These are phyloP conservation scores for Cuniculus paca DNA, from an alignment of 2,797 vertebrate genomes.

Conservation along the genomic window DNA sequence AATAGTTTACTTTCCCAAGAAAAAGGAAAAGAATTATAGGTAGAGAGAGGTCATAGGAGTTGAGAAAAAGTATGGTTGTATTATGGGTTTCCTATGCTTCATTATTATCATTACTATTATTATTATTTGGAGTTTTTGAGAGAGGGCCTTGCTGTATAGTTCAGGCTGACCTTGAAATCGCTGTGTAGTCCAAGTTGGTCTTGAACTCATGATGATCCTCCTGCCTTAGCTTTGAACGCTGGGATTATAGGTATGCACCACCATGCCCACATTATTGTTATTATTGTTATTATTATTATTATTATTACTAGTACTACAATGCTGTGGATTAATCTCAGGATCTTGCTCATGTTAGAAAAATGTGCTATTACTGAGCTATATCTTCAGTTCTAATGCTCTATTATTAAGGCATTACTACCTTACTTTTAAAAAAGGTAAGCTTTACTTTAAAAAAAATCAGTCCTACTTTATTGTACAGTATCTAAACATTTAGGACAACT, in stretches of 20 bases:
- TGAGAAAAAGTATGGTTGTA: not conserved
- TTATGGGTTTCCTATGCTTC: not conserved
- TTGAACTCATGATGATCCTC: not conserved
- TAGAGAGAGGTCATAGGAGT: not conserved
- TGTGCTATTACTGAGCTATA: not conserved
- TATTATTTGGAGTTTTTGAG: not conserved
- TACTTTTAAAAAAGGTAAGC: not conserved
- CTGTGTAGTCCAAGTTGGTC: not conserved
- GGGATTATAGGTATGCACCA: not conserved
- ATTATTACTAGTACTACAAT: not conserved
- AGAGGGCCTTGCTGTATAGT: not conserved
- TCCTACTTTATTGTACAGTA: not conserved
- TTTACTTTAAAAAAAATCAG: not conserved
- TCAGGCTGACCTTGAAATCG: not conserved
- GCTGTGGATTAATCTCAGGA: not conserved
- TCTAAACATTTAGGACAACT: not conserved
- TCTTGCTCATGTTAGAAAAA: not conserved
- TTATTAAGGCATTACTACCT: not conserved
- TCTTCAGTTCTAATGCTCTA: not conserved
- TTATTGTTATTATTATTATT: not conserved
- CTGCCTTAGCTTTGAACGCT: not conserved
- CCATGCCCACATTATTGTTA: not conserved
- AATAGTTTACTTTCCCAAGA: not conserved
- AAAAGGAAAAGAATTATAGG: not conserved
- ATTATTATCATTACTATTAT: not conserved